Evolutionary conservation across 2,888 invertebrate species (phyloP).

Genomic region (Meloe dianella): DNA sequence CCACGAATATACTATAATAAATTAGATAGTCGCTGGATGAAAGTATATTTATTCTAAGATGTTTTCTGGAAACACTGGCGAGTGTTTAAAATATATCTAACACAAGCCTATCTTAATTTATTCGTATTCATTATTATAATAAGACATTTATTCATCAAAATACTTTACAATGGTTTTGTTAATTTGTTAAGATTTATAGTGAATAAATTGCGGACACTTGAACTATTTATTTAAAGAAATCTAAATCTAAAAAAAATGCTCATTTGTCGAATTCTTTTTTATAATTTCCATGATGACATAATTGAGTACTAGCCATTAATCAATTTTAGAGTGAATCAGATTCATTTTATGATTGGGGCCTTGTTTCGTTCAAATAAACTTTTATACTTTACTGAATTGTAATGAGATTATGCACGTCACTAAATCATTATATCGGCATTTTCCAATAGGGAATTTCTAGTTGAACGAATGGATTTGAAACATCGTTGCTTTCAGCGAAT

Average conservation of each 20-base stretch:
- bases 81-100: not conserved
- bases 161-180: not conserved
- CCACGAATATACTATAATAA: not conserved
- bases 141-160: not conserved
- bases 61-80: not conserved
- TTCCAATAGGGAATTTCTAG: slow-evolving; percentile 1
- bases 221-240: too few species aligned
- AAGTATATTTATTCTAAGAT: slow-evolving; percentile 8
- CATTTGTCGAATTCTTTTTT: not conserved
- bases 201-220: too few species aligned
- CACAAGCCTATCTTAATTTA: slow-evolving; percentile 5
- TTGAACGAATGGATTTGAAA: not conserved
- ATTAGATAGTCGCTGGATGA: slow-evolving; percentile 7
- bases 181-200: not conserved
- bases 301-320: not conserved
- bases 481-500: not conserved
- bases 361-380: slow-evolving; percentile 2
- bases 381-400: not conserved
- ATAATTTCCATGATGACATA: not conserved
- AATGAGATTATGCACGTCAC: not conserved
- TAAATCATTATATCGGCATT: not conserved
- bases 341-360: not conserved
- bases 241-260: too few species aligned
- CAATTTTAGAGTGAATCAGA: not conserved
- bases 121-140: not conserved